Conservation (phyloP, 1,140 invertebrate genomes). For the Hirudo medicinalis region DNA sequence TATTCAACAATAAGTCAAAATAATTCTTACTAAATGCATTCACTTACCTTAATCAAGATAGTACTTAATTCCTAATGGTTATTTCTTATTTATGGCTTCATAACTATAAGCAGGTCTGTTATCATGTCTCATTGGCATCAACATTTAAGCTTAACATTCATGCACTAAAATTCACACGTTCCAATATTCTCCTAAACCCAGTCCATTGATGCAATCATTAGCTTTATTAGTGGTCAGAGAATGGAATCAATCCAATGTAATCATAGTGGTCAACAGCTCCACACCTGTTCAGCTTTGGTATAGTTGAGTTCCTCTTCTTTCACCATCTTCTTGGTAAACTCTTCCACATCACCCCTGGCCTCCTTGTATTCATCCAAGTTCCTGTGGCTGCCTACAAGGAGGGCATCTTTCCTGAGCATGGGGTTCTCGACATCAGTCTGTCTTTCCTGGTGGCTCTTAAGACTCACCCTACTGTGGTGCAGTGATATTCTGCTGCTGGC, state of each 20-base stretch:
- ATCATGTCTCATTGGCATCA: too few species aligned
- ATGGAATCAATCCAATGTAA: not conserved
- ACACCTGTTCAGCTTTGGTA: not conserved
- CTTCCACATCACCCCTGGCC: not conserved
- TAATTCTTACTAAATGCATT: too few species aligned
- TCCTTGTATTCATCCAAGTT: constrained; percentile 9
- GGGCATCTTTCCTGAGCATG: constrained; percentile 6
- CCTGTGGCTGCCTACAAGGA: constrained; percentile 5
- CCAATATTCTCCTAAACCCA: not conserved
- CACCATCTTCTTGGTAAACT: constrained; percentile 7
- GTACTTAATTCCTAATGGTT: too few species aligned
- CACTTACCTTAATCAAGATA: too few species aligned
- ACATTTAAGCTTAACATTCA: too few species aligned
- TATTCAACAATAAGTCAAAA: not conserved
- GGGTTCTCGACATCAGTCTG: constrained; percentile 1
- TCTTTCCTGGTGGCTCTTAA: constrained; percentile 7
- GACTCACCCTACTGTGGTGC: not conserved
- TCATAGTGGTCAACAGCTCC: too few species aligned
- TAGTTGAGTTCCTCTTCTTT: not conserved
- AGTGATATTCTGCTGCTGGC: not conserved
- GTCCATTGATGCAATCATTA: too few species aligned
- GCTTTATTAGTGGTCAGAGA: too few species aligned
- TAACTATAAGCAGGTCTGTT: too few species aligned
- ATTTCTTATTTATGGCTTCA: too few species aligned
- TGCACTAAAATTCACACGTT: too few species aligned